A percentile compares a stretch with the other conserved stretches of the same genome.
Evolutionary conservation across 2,888 invertebrate species (phyloP).

Genomic region (Macrosoma leucophasiata): DNA sequence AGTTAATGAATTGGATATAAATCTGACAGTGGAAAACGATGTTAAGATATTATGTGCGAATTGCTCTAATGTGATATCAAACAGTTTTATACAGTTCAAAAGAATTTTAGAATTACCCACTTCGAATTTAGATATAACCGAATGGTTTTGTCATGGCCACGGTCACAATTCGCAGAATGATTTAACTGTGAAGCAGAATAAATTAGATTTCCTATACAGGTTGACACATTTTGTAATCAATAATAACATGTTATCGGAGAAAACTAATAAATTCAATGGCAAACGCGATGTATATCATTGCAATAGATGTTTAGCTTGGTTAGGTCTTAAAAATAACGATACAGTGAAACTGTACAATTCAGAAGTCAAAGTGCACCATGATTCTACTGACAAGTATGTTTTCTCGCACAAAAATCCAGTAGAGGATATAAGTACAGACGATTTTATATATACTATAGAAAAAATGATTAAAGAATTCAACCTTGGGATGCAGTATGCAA

Average conservation of each 20-base stretch:
- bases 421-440: slow-evolving; percentile 49
- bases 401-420: slow-evolving; percentile 41
- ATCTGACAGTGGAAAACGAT: slow-evolving; percentile 42
- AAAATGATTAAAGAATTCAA: slow-evolving; percentile 65
- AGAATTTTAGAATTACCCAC: slow-evolving; percentile 79
- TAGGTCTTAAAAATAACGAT: slow-evolving; percentile 64
- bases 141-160: slow-evolving; percentile 80
- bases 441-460: slow-evolving; percentile 73
- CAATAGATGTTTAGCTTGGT: slow-evolving; percentile 74
- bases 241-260: slow-evolving; percentile 49
- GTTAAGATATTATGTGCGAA: slow-evolving; percentile 55
- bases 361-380: slow-evolving; percentile 60
- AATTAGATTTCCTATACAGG: slow-evolving; percentile 75
- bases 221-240: slow-evolving; percentile 73
- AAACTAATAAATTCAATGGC: slow-evolving; percentile 58
- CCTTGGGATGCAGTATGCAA: slow-evolving; percentile 62
- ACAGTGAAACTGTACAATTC: slow-evolving; percentile 75
- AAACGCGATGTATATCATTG: slow-evolving; percentile 70
- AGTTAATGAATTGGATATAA: slow-evolving; percentile 40
- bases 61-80: slow-evolving; percentile 62
- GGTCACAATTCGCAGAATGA: slow-evolving; percentile 31
- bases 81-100: slow-evolving; percentile 63
- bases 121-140: slow-evolving; percentile 74
- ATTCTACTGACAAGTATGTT: slow-evolving; percentile 35
- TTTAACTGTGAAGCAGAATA: slow-evolving; percentile 58